phyloP scores from a whole-genome alignment of 2,113 vertebrate genomes.

The Anhinga rufa region DNA sequence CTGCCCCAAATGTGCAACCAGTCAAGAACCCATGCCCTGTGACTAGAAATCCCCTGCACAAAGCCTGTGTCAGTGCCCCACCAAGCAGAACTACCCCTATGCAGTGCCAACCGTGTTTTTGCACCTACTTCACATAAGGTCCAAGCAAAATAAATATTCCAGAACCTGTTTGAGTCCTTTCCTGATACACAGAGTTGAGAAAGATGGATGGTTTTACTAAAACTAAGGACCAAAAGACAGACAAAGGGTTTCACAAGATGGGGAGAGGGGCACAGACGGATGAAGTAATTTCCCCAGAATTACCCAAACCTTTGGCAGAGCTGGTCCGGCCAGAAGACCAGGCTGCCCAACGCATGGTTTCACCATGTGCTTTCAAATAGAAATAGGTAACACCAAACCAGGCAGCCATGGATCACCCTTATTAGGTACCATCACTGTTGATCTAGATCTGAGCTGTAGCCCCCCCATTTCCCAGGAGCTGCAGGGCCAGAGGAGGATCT shows the following conservation, averaged over 20 bases:
- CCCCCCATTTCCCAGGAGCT: neutral
- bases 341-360: neutral
- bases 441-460: neutral
- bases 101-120: fast-evolving
- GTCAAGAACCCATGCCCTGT: neutral
- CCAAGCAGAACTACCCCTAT: neutral
- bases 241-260: neutral
- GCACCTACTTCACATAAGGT: neutral
- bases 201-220: neutral
- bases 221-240: neutral
- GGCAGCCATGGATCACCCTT: neutral
- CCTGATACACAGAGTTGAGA: neutral
- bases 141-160: neutral
- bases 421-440: neutral
- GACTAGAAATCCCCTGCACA: neutral
- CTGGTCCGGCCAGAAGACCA: neutral
- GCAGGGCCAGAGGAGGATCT: neutral
- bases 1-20: neutral
- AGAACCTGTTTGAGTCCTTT: neutral
- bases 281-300: neutral
- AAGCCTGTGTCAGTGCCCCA: neutral
- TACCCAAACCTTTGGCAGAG: neutral
- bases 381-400: neutral
- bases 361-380: neutral
- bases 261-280: fast-evolving